Conservation (phyloP, 2,888 invertebrate genomes). For the Melanotus villosus region DNA sequence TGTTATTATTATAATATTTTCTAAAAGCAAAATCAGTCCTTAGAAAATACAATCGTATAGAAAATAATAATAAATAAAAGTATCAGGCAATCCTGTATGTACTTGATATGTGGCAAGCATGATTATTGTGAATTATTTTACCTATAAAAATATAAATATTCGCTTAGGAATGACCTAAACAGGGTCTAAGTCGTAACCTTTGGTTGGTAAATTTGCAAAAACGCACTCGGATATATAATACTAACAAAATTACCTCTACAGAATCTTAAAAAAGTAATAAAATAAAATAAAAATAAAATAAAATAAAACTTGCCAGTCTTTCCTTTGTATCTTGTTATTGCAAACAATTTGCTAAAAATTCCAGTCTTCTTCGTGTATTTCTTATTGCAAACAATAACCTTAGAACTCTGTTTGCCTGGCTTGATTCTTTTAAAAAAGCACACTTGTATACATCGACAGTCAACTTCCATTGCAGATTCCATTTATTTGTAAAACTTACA, state of each 20-base stretch:
- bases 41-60: conserved; percentile 11
- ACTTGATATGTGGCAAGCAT: conserved; percentile 44
- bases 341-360: conserved; percentile 38
- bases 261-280: too few relatives aligned
- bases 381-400: conserved; percentile 37
- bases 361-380: conserved; percentile 40
- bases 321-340: conserved; percentile 36
- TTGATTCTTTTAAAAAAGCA: too few relatives aligned
- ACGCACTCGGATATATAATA: conserved; percentile 29
- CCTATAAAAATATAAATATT: conserved; percentile 45
- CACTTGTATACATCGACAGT: too few relatives aligned
- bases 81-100: not conserved
- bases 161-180: conserved; percentile 39
- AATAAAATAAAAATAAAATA: conserved; percentile 32
- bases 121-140: conserved; percentile 33
- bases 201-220: conserved; percentile 39
- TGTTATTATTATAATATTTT: not conserved
- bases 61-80: conserved; percentile 6
- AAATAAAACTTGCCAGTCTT: conserved; percentile 39
- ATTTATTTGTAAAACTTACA: too few relatives aligned
- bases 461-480: too few relatives aligned
- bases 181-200: conserved; percentile 34
- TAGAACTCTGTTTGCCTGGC: conserved; percentile 16
- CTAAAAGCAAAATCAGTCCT: not conserved
- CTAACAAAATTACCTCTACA: conserved; percentile 31